Evolutionary conservation across 1,140 invertebrate genomes (phyloP).

Genomic region (Heliconius hermathena): DNA sequence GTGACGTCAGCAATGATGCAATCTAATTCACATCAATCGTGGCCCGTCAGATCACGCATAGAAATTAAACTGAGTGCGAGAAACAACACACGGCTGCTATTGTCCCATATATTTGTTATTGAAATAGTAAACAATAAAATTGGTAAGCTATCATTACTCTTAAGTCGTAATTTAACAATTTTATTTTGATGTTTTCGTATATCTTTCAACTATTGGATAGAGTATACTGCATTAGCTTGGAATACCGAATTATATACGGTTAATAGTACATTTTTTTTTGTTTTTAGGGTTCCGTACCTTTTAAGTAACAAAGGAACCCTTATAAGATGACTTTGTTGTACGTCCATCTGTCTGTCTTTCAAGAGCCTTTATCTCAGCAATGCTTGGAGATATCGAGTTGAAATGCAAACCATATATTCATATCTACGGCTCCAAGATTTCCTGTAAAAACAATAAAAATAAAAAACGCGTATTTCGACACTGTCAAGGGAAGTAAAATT

Average conservation of each 20-base stretch:
- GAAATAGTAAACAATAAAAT: not conserved
- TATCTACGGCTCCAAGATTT: too few species aligned
- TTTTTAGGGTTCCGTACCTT: not conserved
- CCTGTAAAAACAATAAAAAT: too few species aligned
- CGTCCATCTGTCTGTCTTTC: too few species aligned
- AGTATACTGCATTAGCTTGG: not conserved
- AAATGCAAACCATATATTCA: too few species aligned
- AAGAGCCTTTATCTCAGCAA: too few species aligned
- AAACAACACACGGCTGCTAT: constrained; percentile 10
- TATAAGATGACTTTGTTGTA: too few species aligned
- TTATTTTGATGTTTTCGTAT: constrained; percentile 5
- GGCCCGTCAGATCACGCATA: constrained; percentile 48
- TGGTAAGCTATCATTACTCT: not conserved
- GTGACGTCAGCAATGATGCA: constrained; percentile 76
- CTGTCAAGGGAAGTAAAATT: too few species aligned
- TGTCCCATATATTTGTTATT: constrained; percentile 18
- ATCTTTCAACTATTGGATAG: not conserved
- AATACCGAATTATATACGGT: not conserved
- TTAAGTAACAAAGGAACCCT: too few species aligned
- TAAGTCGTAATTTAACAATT: not conserved
- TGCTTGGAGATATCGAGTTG: too few species aligned
- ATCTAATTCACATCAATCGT: constrained; percentile 63
- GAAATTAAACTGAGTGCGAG: constrained; percentile 28
- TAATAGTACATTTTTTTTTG: not conserved
- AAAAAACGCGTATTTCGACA: too few species aligned